These are phyloP conservation scores for Phalacrocorax pelagicus DNA, from an alignment of 2,113 vertebrate genomes.

Conservation along the genomic window DNA sequence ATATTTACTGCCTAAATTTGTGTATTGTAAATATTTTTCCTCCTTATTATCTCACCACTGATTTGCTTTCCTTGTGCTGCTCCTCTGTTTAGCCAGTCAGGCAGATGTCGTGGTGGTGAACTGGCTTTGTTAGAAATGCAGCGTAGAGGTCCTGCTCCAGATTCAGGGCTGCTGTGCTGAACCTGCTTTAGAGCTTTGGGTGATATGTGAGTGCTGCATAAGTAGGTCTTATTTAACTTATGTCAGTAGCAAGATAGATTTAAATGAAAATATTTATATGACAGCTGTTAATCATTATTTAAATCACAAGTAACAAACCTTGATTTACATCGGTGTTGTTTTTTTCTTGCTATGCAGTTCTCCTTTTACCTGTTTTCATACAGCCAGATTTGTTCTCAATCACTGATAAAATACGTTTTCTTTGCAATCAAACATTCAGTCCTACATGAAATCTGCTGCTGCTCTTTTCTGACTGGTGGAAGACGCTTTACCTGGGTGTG, in stretches of 20 bases:
- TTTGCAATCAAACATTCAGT: neutral
- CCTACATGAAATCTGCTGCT: neutral
- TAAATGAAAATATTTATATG: neutral
- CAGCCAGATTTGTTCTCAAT: slow-evolving; percentile 37
- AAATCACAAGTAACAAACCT: neutral
- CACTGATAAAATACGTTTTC: slow-evolving; percentile 28
- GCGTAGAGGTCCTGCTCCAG: neutral
- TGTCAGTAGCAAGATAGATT: neutral
- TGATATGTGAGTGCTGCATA: neutral
- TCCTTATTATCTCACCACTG: neutral
- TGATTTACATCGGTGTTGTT: neutral
- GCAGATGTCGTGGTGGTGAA: neutral
- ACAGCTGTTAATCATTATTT: neutral
- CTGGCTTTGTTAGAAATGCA: neutral
- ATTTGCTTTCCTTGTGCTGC: neutral
- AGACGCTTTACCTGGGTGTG: neutral
- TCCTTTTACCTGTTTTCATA: slow-evolving; percentile 47
- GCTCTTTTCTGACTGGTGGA: neutral
- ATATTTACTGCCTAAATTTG: neutral
- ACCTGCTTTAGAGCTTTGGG: neutral
- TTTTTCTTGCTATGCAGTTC: neutral
- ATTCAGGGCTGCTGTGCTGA: neutral
- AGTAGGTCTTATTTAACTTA: neutral
- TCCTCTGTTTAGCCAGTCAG: neutral
- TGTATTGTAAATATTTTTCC: neutral